Base-by-base conservation (phyloP, 2,888 invertebrate species). In the Melangyna quadrimaculata region DNA sequence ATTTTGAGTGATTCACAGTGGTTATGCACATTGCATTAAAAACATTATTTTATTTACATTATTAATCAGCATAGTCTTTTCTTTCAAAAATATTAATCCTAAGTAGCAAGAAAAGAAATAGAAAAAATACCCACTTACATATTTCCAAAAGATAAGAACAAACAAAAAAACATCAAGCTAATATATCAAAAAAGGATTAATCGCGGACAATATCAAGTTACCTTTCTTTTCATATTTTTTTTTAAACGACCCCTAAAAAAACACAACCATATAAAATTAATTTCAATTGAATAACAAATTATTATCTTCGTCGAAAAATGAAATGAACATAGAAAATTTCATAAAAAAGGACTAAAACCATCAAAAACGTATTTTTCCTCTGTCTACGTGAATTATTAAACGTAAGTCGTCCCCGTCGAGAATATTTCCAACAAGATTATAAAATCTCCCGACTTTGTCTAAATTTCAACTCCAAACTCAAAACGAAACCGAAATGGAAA, bases 401-500 rank as follows among this genome's bases (percentile, higher is more conserved):
- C 43, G 55, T 80, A 84, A 84, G 84, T 79, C 61, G 37, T 65
- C 65, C 75, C 80, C 84, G 72, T 75, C 67, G 80, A 81, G 86
- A 78, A 81, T 86, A 81, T 86, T 69, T 57, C 24, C 77, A 86
- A 86, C 81, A 81, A 81, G 86, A 86, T 86, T 86, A 86, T 78
- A 86, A 86, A 86, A 86, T 86, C 86, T 81, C 73, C 81, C 81
- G 78, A 73, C 81, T 80, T 80, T 77, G 63, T 73, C 86, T 78
- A 78, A 81, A 80, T 81, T 81, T 80, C 75, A 80, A 77, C 80
- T 86, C 71, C 73, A 73, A 78, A 81, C 86, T 86, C 81, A 22
- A 86, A 78, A 86, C 81, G 77, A 81, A 86, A 86, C 86, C 77
- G 81, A 81, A 86, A 86, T 81, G 73, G 81, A 86, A 86, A 86